Evolutionary conservation across 2,888 invertebrate genomes (phyloP).

Genomic region (Microctonus hyperodae): DNA sequence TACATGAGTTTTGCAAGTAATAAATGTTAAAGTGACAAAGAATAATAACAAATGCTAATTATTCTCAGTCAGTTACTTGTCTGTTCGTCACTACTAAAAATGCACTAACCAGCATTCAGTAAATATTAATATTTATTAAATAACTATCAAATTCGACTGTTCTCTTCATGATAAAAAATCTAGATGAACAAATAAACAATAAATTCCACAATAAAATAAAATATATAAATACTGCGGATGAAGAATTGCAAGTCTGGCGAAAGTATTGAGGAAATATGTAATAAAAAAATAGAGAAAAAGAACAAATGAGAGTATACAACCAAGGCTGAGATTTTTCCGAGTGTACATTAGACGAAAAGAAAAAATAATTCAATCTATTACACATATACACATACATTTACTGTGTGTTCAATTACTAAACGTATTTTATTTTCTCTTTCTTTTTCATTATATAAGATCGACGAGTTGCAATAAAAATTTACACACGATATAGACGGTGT

Average conservation of each 20-base stretch:
- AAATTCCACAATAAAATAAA: neutral
- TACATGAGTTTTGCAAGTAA: neutral
- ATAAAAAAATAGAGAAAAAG: neutral
- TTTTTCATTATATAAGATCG: slow-evolving; percentile 2
- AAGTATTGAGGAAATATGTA: neutral
- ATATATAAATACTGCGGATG: neutral
- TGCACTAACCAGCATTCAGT: neutral
- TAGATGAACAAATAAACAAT: neutral
- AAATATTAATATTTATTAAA: too few species aligned
- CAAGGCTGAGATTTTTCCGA: neutral
- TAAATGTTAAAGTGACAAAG: slow-evolving; percentile 13
- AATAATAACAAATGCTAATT: slow-evolving; percentile 24
- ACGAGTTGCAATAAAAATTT: neutral
- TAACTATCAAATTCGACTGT: too few species aligned
- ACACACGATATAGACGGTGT: neutral
- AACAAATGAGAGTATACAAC: neutral
- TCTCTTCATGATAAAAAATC: neutral
- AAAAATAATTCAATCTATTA: neutral
- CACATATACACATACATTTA: neutral
- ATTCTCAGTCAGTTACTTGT: neutral
- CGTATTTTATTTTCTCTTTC: neutral
- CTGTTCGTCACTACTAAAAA: neutral
- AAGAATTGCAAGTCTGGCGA: neutral
- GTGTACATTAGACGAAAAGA: neutral
- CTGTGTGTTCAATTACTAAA: neutral